These are phyloP conservation scores for Chamaetylas fuelleborni DNA, from an alignment of 2,113 vertebrate genomes.

Conservation along the genomic window DNA sequence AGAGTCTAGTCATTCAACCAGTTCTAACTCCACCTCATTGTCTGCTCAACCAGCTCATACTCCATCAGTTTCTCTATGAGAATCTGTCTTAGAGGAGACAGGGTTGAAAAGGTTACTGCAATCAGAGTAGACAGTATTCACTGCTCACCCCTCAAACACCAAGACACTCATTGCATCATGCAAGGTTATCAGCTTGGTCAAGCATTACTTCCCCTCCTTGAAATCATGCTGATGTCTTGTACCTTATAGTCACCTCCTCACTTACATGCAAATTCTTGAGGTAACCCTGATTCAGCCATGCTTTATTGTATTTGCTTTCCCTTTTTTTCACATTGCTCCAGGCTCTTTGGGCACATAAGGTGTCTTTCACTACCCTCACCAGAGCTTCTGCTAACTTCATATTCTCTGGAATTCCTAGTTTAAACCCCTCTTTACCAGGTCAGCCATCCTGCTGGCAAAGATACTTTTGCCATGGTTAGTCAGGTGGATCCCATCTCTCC, in stretches of 20 bases:
- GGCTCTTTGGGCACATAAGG: not conserved
- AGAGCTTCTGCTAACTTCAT: not conserved
- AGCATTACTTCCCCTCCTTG: not conserved
- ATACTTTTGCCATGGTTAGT: not conserved
- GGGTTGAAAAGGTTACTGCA: not conserved
- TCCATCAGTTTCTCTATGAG: not conserved
- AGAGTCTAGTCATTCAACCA: not conserved
- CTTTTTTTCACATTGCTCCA: not conserved
- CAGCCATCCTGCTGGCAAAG: not conserved
- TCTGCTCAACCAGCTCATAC: not conserved
- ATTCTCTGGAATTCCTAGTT: not conserved
- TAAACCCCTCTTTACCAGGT: not conserved
- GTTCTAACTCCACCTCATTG: not conserved
- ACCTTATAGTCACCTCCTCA: not conserved
- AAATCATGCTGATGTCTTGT: not conserved
- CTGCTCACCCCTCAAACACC: not conserved
- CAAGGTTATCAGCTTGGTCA: not conserved
- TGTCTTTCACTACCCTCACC: fast-evolving
- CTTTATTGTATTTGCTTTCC: not conserved
- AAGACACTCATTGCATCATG: not conserved
- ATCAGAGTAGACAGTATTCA: not conserved
- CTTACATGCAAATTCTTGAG: not conserved
- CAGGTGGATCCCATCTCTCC: not conserved
- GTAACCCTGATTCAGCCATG: fast-evolving
- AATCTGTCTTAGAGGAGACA: not conserved